These are phyloP conservation scores for Channa maculata DNA, from an alignment of 2,113 vertebrate species.

Conservation along the genomic window DNA sequence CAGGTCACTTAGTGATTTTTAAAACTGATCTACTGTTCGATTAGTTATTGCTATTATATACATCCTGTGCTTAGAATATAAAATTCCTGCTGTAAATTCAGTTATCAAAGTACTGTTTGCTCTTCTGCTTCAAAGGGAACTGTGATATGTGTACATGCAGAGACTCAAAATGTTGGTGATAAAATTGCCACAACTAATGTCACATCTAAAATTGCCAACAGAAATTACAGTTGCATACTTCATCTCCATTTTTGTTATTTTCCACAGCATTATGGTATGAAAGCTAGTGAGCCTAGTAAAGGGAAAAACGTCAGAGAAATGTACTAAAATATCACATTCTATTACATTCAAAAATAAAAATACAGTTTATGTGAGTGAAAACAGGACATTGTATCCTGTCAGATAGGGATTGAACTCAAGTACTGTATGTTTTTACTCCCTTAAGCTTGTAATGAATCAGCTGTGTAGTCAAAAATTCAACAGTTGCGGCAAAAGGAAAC, in stretches of 20 bases:
- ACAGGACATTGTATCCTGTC: neutral
- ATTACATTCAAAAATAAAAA: no score
- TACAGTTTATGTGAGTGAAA: neutral
- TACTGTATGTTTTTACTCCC: neutral
- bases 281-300: neutral
- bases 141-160: neutral
- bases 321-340: neutral
- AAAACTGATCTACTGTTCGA: neutral
- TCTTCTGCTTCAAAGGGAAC: neutral
- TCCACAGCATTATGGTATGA: neutral
- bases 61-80: neutral
- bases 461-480: neutral
- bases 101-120: neutral
- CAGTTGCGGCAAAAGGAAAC: no score
- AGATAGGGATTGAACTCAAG: neutral
- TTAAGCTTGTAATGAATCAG: neutral
- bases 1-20: conserved; percentile 5
- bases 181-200: neutral
- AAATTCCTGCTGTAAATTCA: neutral
- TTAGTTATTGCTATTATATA: conserved; percentile 10
- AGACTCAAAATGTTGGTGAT: neutral
- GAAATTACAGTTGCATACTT: conserved; percentile 10
- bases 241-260: neutral
- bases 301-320: neutral
- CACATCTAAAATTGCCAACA: conserved; percentile 16